phyloP scores from a whole-genome alignment of 2,797 vertebrate species.

The Decapterus maruadsi region DNA sequence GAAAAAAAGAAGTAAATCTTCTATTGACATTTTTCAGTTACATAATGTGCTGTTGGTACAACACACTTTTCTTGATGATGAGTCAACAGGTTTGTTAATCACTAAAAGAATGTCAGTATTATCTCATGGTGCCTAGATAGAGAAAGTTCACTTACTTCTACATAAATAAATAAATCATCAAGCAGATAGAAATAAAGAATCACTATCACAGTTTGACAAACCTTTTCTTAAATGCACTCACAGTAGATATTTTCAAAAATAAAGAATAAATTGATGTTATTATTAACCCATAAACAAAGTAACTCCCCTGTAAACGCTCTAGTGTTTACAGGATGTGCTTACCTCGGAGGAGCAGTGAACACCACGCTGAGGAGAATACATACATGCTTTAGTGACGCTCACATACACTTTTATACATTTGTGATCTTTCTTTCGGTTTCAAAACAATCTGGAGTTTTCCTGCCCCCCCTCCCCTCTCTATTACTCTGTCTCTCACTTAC shows the following conservation, averaged over 20 bases:
- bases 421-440: conserved; percentile 73
- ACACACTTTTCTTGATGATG: background rate
- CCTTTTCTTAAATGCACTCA: background rate
- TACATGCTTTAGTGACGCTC: conserved; percentile 43
- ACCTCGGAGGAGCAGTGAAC: conserved; percentile 65
- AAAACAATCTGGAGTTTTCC: conserved; percentile 31
- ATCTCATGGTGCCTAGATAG: background rate
- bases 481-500: conserved; percentile 20
- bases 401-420: conserved; percentile 58
- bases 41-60: conserved; percentile 20
- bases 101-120: background rate
- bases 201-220: background rate
- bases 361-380: conserved; percentile 11
- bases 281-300: no score
- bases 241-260: background rate
- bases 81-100: conserved; percentile 19
- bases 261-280: no score
- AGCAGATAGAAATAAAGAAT: background rate
- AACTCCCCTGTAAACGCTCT: background rate
- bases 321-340: conserved; percentile 35
- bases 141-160: background rate
- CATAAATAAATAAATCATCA: background rate
- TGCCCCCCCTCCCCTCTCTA: background rate
- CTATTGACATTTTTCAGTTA: background rate
- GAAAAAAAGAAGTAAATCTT: background rate